Conservation (phyloP, 1,140 invertebrate genomes). For the Pollicipes pollicipes region DNA sequence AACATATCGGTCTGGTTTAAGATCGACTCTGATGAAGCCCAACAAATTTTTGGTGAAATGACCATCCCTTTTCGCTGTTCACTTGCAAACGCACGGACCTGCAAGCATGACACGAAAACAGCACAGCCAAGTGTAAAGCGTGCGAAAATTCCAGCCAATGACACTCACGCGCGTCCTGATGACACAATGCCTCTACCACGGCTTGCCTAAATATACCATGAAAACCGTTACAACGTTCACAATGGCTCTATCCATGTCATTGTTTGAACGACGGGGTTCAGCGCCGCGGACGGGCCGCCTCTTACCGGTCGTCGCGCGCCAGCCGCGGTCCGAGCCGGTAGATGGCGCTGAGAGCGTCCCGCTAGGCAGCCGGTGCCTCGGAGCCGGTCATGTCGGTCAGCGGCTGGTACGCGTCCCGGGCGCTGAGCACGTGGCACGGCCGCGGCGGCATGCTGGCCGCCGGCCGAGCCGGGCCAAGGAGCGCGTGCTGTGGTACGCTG, state of each 20-base stretch:
- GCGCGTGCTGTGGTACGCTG: not conserved
- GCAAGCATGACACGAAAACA: too few relatives aligned
- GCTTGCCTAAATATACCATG: too few relatives aligned
- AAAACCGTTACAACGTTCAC: too few relatives aligned
- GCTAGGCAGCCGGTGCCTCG: slow-evolving; percentile 27
- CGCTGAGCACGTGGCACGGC: slow-evolving; percentile 20
- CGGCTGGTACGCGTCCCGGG: slow-evolving; percentile 19
- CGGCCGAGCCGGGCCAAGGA: not conserved
- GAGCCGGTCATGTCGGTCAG: slow-evolving; percentile 21
- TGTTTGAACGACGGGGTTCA: too few relatives aligned
- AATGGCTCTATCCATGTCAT: too few relatives aligned
- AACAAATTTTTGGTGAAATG: slow-evolving; percentile 30
- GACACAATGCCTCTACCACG: too few relatives aligned
- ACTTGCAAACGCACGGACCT: slow-evolving; percentile 22
- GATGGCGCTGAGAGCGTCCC: slow-evolving; percentile 28
- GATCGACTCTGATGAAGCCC: slow-evolving; percentile 28
- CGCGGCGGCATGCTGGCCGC: not conserved
- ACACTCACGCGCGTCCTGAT: too few relatives aligned
- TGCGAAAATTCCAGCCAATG: too few relatives aligned
- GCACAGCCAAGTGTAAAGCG: too few relatives aligned
- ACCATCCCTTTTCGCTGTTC: slow-evolving; percentile 21
- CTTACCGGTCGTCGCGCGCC: slow-evolving; percentile 18
- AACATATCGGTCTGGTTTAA: slow-evolving; percentile 38
- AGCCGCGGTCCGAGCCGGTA: slow-evolving; percentile 32
- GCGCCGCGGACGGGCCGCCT: too few relatives aligned